Evolutionary conservation across 2,888 invertebrate genomes (phyloP).

Genomic region (Blastobasis adustella): DNA sequence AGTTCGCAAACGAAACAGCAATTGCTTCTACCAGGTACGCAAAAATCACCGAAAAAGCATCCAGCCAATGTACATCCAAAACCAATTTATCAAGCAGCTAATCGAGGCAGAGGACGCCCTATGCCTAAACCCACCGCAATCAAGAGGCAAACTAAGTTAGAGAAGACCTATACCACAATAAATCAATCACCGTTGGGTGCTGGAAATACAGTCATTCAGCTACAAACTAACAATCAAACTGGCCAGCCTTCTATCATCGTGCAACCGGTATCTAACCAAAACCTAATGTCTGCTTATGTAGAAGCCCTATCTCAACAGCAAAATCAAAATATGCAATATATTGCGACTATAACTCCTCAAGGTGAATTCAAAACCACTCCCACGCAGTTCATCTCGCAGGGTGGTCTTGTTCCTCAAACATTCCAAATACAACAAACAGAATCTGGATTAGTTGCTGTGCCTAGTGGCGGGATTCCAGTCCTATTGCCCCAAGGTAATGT

Average conservation of each 20-base stretch:
- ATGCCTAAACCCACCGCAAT: constrained; percentile 64
- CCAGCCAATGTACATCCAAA: constrained; percentile 64
- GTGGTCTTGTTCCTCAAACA: constrained; percentile 73
- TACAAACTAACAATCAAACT: constrained; percentile 72
- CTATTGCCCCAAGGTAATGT: constrained; percentile 69
- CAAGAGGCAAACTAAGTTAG: constrained; percentile 64
- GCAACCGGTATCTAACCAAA: constrained; percentile 77
- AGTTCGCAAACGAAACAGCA: constrained; percentile 63
- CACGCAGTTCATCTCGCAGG: constrained; percentile 72
- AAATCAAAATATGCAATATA: constrained; percentile 84
- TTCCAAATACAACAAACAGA: constrained; percentile 77
- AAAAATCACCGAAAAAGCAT: constrained; percentile 69
- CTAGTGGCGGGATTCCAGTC: constrained; percentile 76
- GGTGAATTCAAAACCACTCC: constrained; percentile 71
- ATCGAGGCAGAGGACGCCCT: constrained; percentile 58
- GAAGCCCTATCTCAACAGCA: constrained; percentile 81
- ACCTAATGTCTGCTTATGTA: constrained; percentile 78
- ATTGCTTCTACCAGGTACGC: constrained; percentile 55
- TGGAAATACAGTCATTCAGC: constrained; percentile 71
- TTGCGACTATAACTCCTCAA: constrained; percentile 80
- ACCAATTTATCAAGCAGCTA: constrained; percentile 63
- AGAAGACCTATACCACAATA: constrained; percentile 63
- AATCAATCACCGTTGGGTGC: constrained; percentile 61
- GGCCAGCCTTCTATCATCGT: constrained; percentile 80
- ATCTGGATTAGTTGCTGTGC: constrained; percentile 74